A percentile compares a stretch with the other conserved stretches of the same genome.
Conservation (phyloP, 1,140 invertebrate genomes). For the Venturia canescens region DNA sequence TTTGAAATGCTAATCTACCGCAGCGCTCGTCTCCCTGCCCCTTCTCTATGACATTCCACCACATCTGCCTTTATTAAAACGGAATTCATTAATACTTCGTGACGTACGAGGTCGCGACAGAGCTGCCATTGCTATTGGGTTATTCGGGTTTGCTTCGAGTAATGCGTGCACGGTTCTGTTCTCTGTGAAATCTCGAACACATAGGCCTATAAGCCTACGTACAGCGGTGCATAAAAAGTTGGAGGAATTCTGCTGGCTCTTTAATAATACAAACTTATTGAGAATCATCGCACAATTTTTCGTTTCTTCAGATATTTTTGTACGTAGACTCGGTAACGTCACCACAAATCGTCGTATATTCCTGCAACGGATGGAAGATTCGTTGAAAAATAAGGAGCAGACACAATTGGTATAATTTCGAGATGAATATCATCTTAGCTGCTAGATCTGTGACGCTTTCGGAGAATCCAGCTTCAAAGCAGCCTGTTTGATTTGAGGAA, state of each 20-base stretch:
- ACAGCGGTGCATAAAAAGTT: background rate
- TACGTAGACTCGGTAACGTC: no score
- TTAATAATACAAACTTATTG: background rate
- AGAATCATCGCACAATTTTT: no score
- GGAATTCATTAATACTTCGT: constrained; percentile 63
- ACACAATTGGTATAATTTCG: no score
- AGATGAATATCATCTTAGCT: no score
- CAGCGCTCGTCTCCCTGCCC: constrained; percentile 51
- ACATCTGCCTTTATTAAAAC: constrained; percentile 66
- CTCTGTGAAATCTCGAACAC: background rate
- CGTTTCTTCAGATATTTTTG: no score
- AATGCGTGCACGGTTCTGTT: constrained; percentile 10
- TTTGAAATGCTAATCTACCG: constrained; percentile 68
- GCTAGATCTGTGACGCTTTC: no score
- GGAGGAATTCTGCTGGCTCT: background rate
- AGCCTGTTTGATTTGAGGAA: no score
- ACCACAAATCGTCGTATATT: no score
- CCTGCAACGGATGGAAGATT: no score
- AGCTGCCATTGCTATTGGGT: constrained; percentile 17
- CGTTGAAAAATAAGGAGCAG: no score
- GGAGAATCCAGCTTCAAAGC: no score
- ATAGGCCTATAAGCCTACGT: background rate
- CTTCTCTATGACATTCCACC: constrained; percentile 36
- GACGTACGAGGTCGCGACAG: constrained; percentile 50
- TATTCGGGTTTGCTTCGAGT: background rate